These are phyloP conservation scores for Microcebus griseorufus DNA, from an alignment of 2,113 vertebrate genomes.

Conservation along the genomic window DNA sequence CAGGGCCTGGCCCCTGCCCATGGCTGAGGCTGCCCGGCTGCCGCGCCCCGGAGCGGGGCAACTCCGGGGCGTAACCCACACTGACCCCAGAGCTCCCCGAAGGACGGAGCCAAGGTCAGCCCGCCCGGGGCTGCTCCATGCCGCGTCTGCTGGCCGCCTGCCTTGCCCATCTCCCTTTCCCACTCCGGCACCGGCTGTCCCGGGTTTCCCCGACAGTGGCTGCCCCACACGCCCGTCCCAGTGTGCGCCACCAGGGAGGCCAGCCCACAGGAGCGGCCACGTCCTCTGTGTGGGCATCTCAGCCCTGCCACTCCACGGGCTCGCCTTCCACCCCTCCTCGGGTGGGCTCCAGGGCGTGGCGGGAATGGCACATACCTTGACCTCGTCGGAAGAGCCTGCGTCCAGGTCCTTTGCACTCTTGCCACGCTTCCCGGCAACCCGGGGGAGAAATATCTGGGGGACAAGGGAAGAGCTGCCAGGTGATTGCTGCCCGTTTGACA, in stretches of 20 bases:
- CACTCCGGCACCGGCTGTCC: accelerated
- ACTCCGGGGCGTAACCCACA: too few relatives aligned
- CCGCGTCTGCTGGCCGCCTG: too few relatives aligned
- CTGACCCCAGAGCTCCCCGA: background rate
- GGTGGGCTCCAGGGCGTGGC: accelerated
- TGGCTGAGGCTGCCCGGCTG: accelerated
- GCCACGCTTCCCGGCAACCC: background rate
- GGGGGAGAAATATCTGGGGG: constrained; percentile 72
- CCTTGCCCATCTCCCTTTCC: too few relatives aligned
- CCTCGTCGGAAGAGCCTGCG: background rate
- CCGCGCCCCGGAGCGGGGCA: accelerated
- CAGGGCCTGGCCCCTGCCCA: background rate
- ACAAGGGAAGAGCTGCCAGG: background rate
- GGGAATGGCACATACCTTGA: constrained; percentile 61
- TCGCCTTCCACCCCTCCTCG: accelerated
- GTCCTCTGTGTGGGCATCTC: accelerated
- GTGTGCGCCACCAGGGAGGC: accelerated
- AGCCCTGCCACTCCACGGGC: accelerated
- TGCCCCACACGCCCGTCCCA: accelerated
- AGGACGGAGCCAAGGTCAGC: accelerated
- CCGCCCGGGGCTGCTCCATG: accelerated
- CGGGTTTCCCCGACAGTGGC: too few relatives aligned
- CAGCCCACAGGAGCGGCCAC: accelerated
- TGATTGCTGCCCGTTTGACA: accelerated
- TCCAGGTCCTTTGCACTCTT: constrained; percentile 33